Base-by-base conservation (phyloP, 23 tunicate genomes). In the Styela clava region DNA sequence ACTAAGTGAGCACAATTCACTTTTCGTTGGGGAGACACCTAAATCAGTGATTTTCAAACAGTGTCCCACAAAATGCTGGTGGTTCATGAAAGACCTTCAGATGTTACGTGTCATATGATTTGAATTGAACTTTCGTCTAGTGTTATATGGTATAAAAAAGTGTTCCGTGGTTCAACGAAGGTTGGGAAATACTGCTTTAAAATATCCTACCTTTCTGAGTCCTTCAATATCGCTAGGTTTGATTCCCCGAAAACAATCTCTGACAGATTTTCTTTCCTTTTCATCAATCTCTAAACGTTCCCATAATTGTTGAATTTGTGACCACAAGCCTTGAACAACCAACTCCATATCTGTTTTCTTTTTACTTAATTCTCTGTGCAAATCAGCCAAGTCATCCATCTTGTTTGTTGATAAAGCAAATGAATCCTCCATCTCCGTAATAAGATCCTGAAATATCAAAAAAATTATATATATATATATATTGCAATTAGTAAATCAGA, bases 341-440 rank as follows among this genome's bases (percentile, higher is more conserved):
- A 74, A 24, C 73, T 83, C 78, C 25, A 83, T 83, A 33, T 87
- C 87, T 2, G 36, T 23, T 35, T 83, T 87, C 28, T 67, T 83
- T 44, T 68, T 73, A 22, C 82, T 73, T 20, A 92, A 82, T 16
- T 80, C 88, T 18, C 51, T 63, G 44, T 81, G 61, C 27, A 92
- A 83, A 33, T 79, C 64, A 21, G 82, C 91, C 64, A 92, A 74
- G 33, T 83, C 87, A 2, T 83, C 91, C 92, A 92, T 79, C 32
- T 87, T 86, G 7, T 83, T 76, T 1, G 64, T 44, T 20, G 81
- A 44, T 44, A 76, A 52, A 20, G 81, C 52, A 44, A 76, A 76
- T 7, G 81, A 76, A 44, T 76, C 81, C 24, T 76, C 81, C 81
- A 76, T 76, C 23, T 76, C 81, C 5, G 52, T 76, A 30, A 76